These are phyloP conservation scores for Balaeniceps rex DNA, from an alignment of 2,113 vertebrate genomes.

Conservation along the genomic window DNA sequence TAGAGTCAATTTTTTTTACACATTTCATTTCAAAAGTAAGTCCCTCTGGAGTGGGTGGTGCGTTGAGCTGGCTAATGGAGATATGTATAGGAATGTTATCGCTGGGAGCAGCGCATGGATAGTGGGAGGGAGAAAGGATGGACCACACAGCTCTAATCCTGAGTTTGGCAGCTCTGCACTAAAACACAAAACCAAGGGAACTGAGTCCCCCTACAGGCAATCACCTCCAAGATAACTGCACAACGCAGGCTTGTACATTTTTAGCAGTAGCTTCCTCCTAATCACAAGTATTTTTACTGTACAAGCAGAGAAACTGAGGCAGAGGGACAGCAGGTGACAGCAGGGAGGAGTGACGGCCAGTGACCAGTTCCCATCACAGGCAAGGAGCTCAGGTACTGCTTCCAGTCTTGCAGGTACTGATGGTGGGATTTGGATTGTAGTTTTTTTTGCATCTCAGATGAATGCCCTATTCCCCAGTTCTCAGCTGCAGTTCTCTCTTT, in stretches of 20 bases:
- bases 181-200: not conserved
- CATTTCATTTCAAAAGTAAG: not conserved
- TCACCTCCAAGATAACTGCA: not conserved
- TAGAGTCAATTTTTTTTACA: not conserved
- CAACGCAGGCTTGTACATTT: not conserved
- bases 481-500: not conserved
- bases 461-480: not conserved
- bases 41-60: not conserved
- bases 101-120: not conserved
- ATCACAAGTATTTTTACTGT: not conserved
- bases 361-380: fast-evolving
- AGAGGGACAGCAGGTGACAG: not conserved
- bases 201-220: not conserved
- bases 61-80: not conserved
- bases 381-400: not conserved
- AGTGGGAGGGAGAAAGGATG: not conserved
- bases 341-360: not conserved
- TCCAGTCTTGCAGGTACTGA: not conserved
- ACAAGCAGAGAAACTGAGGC: not conserved
- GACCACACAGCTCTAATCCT: not conserved
- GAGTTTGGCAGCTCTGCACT: not conserved
- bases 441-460: not conserved
- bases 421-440: not conserved
- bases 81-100: not conserved
- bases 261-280: not conserved